phyloP scores from a whole-genome alignment of 2,888 invertebrate species.

The Drosophila kuntzei region DNA sequence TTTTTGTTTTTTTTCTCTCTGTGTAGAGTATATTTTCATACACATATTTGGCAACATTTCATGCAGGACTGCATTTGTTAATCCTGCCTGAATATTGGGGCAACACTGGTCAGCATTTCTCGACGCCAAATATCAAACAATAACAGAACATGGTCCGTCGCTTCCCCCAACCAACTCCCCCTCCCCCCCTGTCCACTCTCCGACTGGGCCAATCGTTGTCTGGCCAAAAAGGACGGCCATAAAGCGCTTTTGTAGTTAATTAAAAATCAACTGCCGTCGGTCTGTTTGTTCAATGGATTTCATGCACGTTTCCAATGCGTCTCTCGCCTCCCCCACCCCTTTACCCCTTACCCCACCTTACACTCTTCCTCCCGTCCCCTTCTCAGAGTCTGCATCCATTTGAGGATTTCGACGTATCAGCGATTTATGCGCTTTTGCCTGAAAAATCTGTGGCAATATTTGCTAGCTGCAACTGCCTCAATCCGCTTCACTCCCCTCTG shows the following conservation, averaged over 20 bases:
- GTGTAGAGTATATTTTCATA: neutral
- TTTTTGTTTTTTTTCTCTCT: neutral
- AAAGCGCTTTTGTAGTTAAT: constrained; percentile 84
- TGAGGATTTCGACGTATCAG: constrained; percentile 72
- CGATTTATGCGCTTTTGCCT: constrained; percentile 81
- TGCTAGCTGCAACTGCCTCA: constrained; percentile 47
- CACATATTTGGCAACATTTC: constrained; percentile 29
- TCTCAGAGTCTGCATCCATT: neutral
- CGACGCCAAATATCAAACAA: constrained; percentile 61
- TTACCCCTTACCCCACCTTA: neutral
- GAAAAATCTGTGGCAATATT: constrained; percentile 80
- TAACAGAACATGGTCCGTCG: constrained; percentile 47
- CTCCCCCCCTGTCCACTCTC: neutral
- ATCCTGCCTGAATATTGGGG: constrained; percentile 48
- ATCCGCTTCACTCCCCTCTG: constrained; percentile 1
- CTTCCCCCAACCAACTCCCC: neutral
- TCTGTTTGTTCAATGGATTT: constrained; percentile 86
- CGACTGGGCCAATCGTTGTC: constrained; percentile 19
- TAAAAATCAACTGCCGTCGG: constrained; percentile 86
- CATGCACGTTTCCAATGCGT: constrained; percentile 80
- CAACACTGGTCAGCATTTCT: constrained; percentile 59
- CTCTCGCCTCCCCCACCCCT: neutral
- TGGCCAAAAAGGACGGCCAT: constrained; percentile 47
- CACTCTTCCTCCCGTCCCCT: neutral
- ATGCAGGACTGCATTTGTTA: constrained; percentile 58